Conservation (phyloP, 2,797 vertebrate species). For the Sardinella longiceps region DNA sequence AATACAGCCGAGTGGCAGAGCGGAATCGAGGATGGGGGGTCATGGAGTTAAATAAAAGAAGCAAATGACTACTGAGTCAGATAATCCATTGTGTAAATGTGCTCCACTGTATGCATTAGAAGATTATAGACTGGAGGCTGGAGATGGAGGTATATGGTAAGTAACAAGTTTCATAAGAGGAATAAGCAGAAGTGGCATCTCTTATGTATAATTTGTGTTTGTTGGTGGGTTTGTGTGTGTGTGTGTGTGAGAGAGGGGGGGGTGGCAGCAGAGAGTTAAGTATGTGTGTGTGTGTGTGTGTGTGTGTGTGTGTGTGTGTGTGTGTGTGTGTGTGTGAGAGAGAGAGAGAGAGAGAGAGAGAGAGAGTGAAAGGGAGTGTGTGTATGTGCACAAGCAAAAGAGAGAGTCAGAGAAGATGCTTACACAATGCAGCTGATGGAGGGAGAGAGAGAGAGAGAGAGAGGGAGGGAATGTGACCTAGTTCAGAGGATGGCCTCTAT, state of each 20-base stretch:
- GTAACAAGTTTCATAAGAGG: neutral
- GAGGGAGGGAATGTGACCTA: constrained; percentile 4
- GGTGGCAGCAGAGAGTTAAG: no score
- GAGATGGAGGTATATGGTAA: neutral
- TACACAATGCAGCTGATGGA: neutral
- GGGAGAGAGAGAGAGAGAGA: neutral
- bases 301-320: no score
- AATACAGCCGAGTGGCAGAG: neutral
- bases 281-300: neutral
- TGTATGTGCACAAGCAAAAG: neutral
- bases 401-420: neutral
- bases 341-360: no score
- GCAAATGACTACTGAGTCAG: neutral
- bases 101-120: neutral
- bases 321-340: neutral
- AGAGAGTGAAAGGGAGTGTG: neutral
- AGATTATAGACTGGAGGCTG: neutral
- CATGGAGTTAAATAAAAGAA: neutral
- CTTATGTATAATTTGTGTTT: neutral
- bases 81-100: neutral
- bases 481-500: constrained; percentile 4
- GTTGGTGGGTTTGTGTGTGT: neutral
- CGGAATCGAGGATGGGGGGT: neutral
- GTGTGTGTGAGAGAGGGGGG: neutral
- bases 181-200: neutral